These are phyloP conservation scores for Trichonephila clavipes DNA, from an alignment of 1,140 invertebrate genomes.

Conservation along the genomic window DNA sequence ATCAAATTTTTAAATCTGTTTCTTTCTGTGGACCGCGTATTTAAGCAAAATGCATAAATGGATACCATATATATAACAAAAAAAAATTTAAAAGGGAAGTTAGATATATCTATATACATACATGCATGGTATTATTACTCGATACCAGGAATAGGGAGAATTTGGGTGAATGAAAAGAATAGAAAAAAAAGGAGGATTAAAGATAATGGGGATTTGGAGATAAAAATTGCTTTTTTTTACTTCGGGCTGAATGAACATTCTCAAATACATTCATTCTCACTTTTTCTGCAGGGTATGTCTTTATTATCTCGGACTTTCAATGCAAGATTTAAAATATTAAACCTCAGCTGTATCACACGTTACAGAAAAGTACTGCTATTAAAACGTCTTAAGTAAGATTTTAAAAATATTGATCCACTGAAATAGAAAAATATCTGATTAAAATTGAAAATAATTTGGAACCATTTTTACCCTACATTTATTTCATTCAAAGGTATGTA, in stretches of 20 bases:
- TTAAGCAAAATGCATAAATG: background rate
- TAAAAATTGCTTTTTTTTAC: background rate
- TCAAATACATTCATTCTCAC: background rate
- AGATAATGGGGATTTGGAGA: background rate
- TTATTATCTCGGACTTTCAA: too few species aligned
- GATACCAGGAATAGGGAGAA: background rate
- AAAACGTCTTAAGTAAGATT: too few species aligned
- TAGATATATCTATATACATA: background rate
- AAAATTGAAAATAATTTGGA: too few species aligned
- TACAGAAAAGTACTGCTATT: too few species aligned
- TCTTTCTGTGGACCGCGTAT: background rate
- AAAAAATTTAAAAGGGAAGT: background rate
- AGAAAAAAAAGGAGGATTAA: background rate
- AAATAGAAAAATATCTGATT: too few species aligned
- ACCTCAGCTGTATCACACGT: too few species aligned
- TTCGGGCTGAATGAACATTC: background rate
- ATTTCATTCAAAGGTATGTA: too few species aligned
- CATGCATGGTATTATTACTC: background rate
- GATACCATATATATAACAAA: background rate
- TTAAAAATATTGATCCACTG: too few species aligned
- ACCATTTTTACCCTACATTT: too few species aligned
- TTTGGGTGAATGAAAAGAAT: background rate
- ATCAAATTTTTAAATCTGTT: constrained; percentile 13
- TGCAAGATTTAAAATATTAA: too few species aligned
- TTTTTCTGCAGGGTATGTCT: background rate